Evolutionary conservation across 2,113 vertebrate species (phyloP).

Genomic region (Pyxicephalus adspersus): DNA sequence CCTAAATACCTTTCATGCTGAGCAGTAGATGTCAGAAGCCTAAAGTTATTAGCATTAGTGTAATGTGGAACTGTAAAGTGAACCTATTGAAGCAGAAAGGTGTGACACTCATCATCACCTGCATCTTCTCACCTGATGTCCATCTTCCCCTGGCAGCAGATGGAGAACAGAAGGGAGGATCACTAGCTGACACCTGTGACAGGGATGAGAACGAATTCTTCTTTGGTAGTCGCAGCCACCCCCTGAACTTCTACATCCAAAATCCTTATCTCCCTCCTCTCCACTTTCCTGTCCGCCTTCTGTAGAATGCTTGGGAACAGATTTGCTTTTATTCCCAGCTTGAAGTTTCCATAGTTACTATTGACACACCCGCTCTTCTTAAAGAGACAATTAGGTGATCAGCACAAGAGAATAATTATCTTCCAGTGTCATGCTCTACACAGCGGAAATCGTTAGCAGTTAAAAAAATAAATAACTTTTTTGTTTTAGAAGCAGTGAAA

Average conservation of each 20-base stretch:
- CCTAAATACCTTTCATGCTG: too few relatives aligned
- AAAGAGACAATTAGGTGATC: slow-evolving; percentile 46
- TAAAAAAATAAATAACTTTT: too few relatives aligned
- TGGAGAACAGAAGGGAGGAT: background rate
- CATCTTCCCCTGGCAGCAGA: background rate
- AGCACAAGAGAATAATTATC: slow-evolving; percentile 1
- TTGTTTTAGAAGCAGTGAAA: too few relatives aligned
- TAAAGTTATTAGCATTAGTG: background rate
- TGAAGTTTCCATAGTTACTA: slow-evolving; percentile 60
- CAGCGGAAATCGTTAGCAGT: too few relatives aligned
- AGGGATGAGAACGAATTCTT: background rate
- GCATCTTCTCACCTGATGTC: slow-evolving; percentile 44
- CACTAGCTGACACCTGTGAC: background rate
- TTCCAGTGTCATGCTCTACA: too few relatives aligned
- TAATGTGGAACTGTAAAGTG: background rate
- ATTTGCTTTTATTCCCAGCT: slow-evolving; percentile 46
- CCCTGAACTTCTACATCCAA: slow-evolving; percentile 25
- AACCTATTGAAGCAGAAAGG: background rate
- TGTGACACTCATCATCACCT: slow-evolving; percentile 2
- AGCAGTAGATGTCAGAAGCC: too few relatives aligned
- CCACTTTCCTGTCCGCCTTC: background rate
- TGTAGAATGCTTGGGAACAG: slow-evolving; percentile 21
- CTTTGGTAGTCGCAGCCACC: slow-evolving; percentile 1
- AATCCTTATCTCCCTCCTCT: slow-evolving; percentile 17
- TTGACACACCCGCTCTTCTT: slow-evolving; percentile 55